These are phyloP conservation scores for Poeciliopsis presidionis DNA, from an alignment of 2,797 vertebrate genomes.

Conservation along the genomic window DNA sequence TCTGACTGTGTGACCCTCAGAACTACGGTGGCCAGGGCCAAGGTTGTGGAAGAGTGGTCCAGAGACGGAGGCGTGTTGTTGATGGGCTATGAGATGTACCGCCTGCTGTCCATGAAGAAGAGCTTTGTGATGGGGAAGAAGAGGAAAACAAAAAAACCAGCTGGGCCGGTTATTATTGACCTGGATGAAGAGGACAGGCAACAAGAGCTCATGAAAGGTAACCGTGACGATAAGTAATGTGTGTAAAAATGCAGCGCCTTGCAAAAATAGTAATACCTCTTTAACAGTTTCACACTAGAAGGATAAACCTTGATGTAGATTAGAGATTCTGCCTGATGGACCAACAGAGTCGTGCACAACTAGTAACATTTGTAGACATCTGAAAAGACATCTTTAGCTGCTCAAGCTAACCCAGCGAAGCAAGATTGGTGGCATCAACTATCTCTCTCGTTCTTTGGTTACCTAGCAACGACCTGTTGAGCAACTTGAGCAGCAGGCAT, in stretches of 20 bases:
- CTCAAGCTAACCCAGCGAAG: too few species aligned
- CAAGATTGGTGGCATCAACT: too few species aligned
- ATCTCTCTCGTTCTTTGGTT: too few species aligned
- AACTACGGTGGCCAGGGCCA: conserved; percentile 91
- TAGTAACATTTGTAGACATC: background rate
- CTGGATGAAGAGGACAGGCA: conserved; percentile 98
- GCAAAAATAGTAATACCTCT: background rate
- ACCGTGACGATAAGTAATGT: conserved; percentile 11
- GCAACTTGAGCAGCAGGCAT: too few species aligned
- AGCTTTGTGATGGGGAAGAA: conserved; percentile 94
- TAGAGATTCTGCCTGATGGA: background rate
- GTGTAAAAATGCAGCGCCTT: background rate
- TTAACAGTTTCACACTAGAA: background rate
- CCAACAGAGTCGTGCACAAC: background rate
- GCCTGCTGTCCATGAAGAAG: conserved; percentile 97
- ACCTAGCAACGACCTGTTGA: too few species aligned
- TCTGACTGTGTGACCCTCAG: conserved; percentile 72
- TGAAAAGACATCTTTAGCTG: background rate
- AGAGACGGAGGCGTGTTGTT: conserved; percentile 93
- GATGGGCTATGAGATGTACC: conserved; percentile 99
- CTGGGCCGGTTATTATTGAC: conserved; percentile 96
- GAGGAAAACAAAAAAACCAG: conserved; percentile 95
- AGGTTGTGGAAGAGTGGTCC: conserved; percentile 96
- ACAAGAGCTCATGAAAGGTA: conserved; percentile 97
- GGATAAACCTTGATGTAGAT: background rate